Evolutionary conservation across 2,888 invertebrate species (phyloP), one percentile per base, ranked within the genome.

Genomic region (Epistrophe eligans): DNA sequence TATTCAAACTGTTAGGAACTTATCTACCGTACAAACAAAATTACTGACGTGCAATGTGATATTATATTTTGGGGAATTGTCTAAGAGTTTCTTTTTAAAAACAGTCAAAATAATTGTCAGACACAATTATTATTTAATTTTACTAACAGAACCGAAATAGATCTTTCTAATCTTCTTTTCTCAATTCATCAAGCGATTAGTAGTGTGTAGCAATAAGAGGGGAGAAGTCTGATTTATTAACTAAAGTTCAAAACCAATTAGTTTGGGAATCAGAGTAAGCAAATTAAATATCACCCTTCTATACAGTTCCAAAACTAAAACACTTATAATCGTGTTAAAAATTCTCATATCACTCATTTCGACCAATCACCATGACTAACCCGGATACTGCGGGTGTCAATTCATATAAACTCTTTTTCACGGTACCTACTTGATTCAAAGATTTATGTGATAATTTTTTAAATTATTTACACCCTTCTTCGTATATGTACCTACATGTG

Each of bases 301-400:
- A 24, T 19, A 52, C 7, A 24, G 19, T 43, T 50, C 13, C 11
- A 7, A n/a, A n/a, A 50, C 32, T 28, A 10, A 32, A 66, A 66
- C 66, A 50, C 67, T 38, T 50, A 52, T 70, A 9, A 9, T 32
- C 13, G 52, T 70, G 19, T 52, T 58, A 48, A 48, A 66, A 24
- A 70, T 67, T 48, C 67, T 70, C 45, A 77, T n/a, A n/a, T 77
- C 70, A 77, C 58, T 77, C 77, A 70, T 60, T 11, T 15, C 40
- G 10, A 4, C 40, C 70, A 70, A 70, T 70, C 70, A 58, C 67
- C 58, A 17, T 60, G 70, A 70, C 28, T 70, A 52, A 70, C 70
- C 55, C 52, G 55, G 70, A 40, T 77, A 50, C 79, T 79, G 79
- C 79, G 79, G 79, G 79, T 79, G 71, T 79, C 79, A 79, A 71